Conservation (phyloP, 2,888 invertebrate genomes). For the Agrotis exclamationis region DNA sequence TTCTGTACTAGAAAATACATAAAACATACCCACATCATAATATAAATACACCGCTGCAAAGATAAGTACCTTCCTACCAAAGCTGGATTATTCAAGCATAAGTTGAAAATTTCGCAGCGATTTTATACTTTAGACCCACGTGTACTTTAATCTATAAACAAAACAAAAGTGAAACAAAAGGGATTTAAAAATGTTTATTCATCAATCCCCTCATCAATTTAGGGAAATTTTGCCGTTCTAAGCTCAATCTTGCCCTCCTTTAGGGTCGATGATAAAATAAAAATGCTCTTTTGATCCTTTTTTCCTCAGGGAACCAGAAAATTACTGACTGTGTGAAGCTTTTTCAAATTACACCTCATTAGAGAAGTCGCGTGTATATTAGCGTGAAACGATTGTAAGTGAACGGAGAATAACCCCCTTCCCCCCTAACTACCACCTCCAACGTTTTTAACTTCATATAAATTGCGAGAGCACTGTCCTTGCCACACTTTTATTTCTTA, state of each 20-base stretch:
- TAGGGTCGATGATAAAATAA: slow-evolving; percentile 58
- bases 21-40: neutral
- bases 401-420: slow-evolving; percentile 59
- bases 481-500: slow-evolving; percentile 63
- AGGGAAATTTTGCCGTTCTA: slow-evolving; percentile 47
- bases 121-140: slow-evolving; percentile 39
- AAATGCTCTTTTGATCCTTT: slow-evolving; percentile 47
- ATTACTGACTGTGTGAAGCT: slow-evolving; percentile 41
- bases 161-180: slow-evolving; percentile 62
- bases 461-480: slow-evolving; percentile 64
- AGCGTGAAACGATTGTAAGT: slow-evolving; percentile 69
- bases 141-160: slow-evolving; percentile 48
- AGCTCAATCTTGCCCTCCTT: slow-evolving; percentile 48
- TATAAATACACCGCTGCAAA: slow-evolving; percentile 3
- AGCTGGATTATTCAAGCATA: slow-evolving; percentile 11
- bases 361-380: slow-evolving; percentile 69
- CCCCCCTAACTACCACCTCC: slow-evolving; percentile 67
- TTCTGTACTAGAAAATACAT: neutral
- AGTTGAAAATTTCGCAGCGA: slow-evolving; percentile 13
- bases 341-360: slow-evolving; percentile 69
- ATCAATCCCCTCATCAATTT: slow-evolving; percentile 64
- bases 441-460: slow-evolving; percentile 66
- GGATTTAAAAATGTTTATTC: slow-evolving; percentile 63
- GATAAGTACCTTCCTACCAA: neutral
- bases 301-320: slow-evolving; percentile 39